Evolutionary conservation across 2,113 vertebrate species (phyloP).

Genomic region (Rhea americana): DNA sequence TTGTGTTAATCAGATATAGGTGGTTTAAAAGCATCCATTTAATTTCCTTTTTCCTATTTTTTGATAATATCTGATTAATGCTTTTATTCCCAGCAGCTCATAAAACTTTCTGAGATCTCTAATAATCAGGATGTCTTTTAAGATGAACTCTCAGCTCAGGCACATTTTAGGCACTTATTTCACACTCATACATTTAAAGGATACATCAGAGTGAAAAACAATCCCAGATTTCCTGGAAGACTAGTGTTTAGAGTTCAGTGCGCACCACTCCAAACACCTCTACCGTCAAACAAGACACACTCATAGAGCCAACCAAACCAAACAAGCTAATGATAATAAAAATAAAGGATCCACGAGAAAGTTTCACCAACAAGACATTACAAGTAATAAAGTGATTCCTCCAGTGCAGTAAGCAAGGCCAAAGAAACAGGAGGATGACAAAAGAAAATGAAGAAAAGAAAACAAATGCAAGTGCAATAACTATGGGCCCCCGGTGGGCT

Average conservation of each 20-base stretch:
- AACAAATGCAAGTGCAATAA: constrained; percentile 78
- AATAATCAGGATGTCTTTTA: neutral
- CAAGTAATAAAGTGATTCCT: constrained; percentile 74
- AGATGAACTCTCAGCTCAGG: neutral
- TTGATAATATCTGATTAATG: neutral
- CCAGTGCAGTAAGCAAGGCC: constrained; percentile 66
- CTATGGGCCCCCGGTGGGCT: constrained; percentile 86
- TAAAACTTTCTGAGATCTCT: neutral
- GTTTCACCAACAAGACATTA: constrained; percentile 60
- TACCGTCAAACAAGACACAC: constrained; percentile 48
- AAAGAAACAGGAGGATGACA: constrained; percentile 75
- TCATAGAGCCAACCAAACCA: constrained; percentile 64
- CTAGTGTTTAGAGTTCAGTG: constrained; percentile 70
- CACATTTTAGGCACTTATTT: constrained; percentile 8
- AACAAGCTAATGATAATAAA: constrained; percentile 10
- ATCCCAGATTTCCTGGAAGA: constrained; percentile 76
- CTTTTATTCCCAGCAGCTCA: neutral
- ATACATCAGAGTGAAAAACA: constrained; percentile 53
- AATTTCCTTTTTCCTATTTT: neutral
- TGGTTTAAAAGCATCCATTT: neutral
- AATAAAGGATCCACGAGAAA: neutral
- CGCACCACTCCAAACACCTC: constrained; percentile 57
- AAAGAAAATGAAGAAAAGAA: constrained; percentile 81
- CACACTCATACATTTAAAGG: neutral
- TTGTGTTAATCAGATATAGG: neutral